phyloP scores from a whole-genome alignment of 2,797 vertebrate species.

The Ctenosaura bakeri region DNA sequence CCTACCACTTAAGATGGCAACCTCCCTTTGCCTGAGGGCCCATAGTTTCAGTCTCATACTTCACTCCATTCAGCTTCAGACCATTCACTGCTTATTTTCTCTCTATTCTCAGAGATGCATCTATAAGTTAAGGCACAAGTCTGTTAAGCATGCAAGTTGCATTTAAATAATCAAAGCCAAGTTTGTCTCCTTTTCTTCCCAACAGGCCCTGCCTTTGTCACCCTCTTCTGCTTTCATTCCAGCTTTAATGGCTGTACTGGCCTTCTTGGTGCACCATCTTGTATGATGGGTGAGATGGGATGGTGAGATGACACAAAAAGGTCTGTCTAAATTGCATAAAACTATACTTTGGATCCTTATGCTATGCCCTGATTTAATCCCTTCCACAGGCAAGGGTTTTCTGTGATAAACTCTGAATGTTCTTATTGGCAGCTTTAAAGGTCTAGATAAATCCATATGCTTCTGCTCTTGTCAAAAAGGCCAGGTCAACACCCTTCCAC shows the following conservation, averaged over 20 bases:
- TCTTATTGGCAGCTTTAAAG: constrained; percentile 48
- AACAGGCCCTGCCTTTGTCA: neutral
- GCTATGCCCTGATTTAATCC: constrained; percentile 33
- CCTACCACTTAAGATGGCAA: no score
- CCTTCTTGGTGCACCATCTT: neutral
- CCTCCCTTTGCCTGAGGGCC: no score
- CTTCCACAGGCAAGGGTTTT: constrained; percentile 26
- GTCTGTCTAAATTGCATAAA: neutral
- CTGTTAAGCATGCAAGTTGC: neutral
- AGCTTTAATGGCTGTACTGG: neutral
- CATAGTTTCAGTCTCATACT: no score
- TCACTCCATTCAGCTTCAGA: no score
- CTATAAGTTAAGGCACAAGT: neutral
- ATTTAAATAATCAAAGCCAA: neutral
- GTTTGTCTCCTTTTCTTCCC: neutral
- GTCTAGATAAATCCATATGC: constrained; percentile 41
- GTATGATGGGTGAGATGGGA: neutral
- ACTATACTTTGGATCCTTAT: constrained; percentile 6
- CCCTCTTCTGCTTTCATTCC: neutral
- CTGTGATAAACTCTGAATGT: constrained; percentile 44
- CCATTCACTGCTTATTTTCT: no score
- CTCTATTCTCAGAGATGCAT: no score
- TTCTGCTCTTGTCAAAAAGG: constrained; percentile 39
- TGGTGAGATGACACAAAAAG: neutral
- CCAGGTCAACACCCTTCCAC: constrained; percentile 24